Conservation (phyloP, 2,888 invertebrate species). For the Eristalis tenax region DNA sequence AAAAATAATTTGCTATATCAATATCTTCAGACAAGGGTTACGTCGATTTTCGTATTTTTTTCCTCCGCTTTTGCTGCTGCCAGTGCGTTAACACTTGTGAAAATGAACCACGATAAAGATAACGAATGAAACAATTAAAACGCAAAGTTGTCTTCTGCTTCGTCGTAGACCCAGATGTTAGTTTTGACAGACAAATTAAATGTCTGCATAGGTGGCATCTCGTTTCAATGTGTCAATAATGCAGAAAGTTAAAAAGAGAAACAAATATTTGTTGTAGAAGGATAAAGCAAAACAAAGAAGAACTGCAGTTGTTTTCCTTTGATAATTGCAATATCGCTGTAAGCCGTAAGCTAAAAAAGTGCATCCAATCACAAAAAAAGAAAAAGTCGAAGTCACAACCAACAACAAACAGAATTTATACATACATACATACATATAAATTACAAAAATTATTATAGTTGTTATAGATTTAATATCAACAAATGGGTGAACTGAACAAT, state of each 20-base stretch:
- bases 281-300: slow-evolving; percentile 63
- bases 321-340: slow-evolving; percentile 4
- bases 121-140: slow-evolving; percentile 54
- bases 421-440: too few species aligned
- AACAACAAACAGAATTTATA: not conserved
- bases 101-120: slow-evolving; percentile 53
- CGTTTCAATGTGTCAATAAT: slow-evolving; percentile 10
- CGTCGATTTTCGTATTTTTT: slow-evolving; percentile 28
- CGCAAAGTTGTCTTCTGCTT: slow-evolving; percentile 26
- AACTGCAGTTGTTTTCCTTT: slow-evolving; percentile 53
- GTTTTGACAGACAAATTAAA: slow-evolving; percentile 63
- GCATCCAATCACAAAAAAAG: too few species aligned
- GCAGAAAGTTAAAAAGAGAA: not conserved
- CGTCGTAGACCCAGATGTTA: slow-evolving; percentile 29
- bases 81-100: slow-evolving; percentile 42
- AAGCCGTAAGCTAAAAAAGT: not conserved
- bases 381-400: not conserved
- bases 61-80: slow-evolving; percentile 42
- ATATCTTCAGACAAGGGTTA: slow-evolving; percentile 10
- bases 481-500: too few species aligned
- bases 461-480: too few species aligned
- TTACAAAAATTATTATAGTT: too few species aligned
- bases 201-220: slow-evolving; percentile 61
- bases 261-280: slow-evolving; percentile 15
- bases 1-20: not conserved